A percentile compares a stretch with the other conserved stretches of the same genome.
Evolutionary conservation across 2,888 invertebrate genomes (phyloP).

Genomic region (Lordiphosa andalusiaca): DNA sequence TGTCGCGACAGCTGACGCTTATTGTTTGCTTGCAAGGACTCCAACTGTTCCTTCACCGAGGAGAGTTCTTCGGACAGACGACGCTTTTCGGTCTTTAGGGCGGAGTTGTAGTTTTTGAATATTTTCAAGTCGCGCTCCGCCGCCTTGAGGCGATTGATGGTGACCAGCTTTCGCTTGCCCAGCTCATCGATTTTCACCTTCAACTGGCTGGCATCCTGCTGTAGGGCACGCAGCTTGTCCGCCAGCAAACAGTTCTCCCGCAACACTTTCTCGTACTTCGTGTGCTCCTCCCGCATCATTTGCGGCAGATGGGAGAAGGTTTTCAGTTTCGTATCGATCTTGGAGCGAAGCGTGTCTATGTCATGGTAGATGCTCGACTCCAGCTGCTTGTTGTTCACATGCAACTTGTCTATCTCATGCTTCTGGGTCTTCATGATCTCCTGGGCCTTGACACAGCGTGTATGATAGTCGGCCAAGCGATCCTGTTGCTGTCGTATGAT

Average conservation of each 20-base stretch:
- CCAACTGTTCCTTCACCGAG: conserved; percentile 66
- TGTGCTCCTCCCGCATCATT: conserved; percentile 73
- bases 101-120: conserved; percentile 75
- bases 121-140: conserved; percentile 76
- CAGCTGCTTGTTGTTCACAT: conserved; percentile 71
- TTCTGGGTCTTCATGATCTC: conserved; percentile 78
- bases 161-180: conserved; percentile 63
- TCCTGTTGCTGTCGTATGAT: conserved; percentile 77
- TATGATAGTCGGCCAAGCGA: conserved; percentile 73
- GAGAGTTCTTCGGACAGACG: conserved; percentile 68
- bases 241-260: conserved; percentile 72
- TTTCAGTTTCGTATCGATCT: conserved; percentile 74
- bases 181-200: conserved; percentile 76
- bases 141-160: conserved; percentile 67
- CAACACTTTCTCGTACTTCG: conserved; percentile 68
- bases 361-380: conserved; percentile 75
- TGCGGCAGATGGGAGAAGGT: conserved; percentile 74
- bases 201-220: conserved; percentile 61
- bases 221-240: conserved; percentile 66
- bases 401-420: conserved; percentile 75
- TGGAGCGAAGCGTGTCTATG: conserved; percentile 71
- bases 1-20: conserved; percentile 75
- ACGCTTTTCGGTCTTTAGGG: conserved; percentile 74
- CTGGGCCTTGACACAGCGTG: conserved; percentile 77
- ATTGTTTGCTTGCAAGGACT: conserved; percentile 63